Base-by-base conservation (phyloP, 2,113 vertebrate species). In the Haemorhous mexicanus region DNA sequence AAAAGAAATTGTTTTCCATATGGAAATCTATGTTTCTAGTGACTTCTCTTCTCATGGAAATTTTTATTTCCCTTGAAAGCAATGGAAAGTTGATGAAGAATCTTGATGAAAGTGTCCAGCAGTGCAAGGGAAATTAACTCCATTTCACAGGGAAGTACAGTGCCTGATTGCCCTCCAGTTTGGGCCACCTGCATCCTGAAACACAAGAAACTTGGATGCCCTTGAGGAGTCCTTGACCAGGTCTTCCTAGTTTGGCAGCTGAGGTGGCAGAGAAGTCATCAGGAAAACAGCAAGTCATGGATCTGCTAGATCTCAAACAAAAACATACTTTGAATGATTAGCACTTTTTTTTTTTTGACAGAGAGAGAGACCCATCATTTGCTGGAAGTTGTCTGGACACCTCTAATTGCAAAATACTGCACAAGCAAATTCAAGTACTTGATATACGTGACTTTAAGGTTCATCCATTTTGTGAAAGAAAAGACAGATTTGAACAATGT, bases 401-500 rank as follows among this genome's bases (percentile, higher is more conserved):
- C 8, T 85, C 62, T 76, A 33, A 76, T 19, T 76, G 49, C 37
- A 93, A 68, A 94, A 66, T 55, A 56, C 12, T 62, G 26, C 72
- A 76, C 16, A 69, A 89, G 37, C 13, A 72, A 91, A 61, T 62
- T 30, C 44, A 66, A 43, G 5, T 56, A 15, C 8, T 73, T 56
- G 55, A 43, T 33, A 56, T 32, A 44, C 2, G 16, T 7, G 62
- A 26, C 49, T 94, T 87, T 82, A 19, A 82, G 23, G 3, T 79
- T 94, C 5, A 0, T 16, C 37, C 32, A 56, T 87, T 90, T 84
- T 53, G 28, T 73, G 53, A 76, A 79, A 69, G 41, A 64, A 66
- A 80, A 91, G 32, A 59, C 63, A 92, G 55, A 58, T 66, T 64
- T 64, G 66, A 89, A 74, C 35, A 75, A 80, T 80, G 53, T 73